Base-by-base conservation (phyloP, 2,797 vertebrate species). In the Xiphorhynchus erythropygius region DNA sequence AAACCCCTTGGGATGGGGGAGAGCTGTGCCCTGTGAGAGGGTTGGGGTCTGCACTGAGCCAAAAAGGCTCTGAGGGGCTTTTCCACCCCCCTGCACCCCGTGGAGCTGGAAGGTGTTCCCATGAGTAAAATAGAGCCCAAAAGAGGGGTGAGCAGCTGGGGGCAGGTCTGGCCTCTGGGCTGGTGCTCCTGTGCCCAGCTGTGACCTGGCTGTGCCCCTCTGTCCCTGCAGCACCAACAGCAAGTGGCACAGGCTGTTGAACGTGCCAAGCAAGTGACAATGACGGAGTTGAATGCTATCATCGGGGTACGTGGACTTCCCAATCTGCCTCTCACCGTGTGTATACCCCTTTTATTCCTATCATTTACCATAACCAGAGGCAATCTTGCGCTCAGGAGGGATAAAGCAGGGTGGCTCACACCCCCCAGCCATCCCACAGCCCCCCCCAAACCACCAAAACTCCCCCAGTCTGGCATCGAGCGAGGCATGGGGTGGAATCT, bases 231-330 rank as follows among this genome's bases (percentile, higher is more conserved):
- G 99, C 99, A 99, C 97, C 99, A 99, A 98, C 99, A 99, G 98
- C 99, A 99, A 97, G 99, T 99, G 57, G 99, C 99, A 39, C 99
- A 99, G 97, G 99, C 99, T 70, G 99, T 99, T 98, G 99, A 99
- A 28, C 98, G 99, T 78, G 99, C 99, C 97, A 99, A 99, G 97
- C 99, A 99, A 97, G 99, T 99, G 98, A 99, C 99, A 55, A 99
- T 99, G 99, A 99, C 99, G 11, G 99, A 99, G 98, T 97, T 99
- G 97, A 99, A 99, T 98, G 99, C 99, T 96, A 99, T 99, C 99
- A 99, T 99, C 98, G 99, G 99, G 99, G 99, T 99, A 99, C 99
- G 99, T 99, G 99, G 99, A 99, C 99, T 99, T 99, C 99, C 99
- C 98, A 99, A 98, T 99, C 99, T 99, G 98, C 99, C 99, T 98